A percentile compares a stretch with the other conserved stretches of the same genome.
These are phyloP conservation scores for Neoniphon sammara DNA, from an alignment of 2,797 vertebrate genomes.

Conservation along the genomic window DNA sequence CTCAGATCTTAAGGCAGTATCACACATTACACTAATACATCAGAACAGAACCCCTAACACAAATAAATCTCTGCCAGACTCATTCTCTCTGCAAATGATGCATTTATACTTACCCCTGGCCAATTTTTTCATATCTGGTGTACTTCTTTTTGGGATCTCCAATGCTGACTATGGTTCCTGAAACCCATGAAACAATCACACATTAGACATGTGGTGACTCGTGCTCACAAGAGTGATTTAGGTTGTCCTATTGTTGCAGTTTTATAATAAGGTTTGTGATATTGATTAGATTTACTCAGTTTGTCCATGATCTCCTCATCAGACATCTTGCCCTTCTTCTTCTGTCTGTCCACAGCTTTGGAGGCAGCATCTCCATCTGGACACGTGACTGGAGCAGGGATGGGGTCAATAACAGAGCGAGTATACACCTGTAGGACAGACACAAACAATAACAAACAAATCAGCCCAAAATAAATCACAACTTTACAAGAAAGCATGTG, in stretches of 20 bases:
- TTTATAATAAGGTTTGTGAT: neutral
- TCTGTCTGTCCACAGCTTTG: constrained; percentile 90
- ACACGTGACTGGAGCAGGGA: constrained; percentile 88
- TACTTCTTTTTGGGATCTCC: constrained; percentile 99
- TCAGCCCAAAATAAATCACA: neutral
- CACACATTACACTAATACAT: neutral
- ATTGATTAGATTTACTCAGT: constrained; percentile 85
- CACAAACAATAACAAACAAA: constrained; percentile 8
- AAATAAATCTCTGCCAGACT: neutral
- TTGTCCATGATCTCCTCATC: constrained; percentile 99
- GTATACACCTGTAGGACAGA: constrained; percentile 88
- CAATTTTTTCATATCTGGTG: constrained; percentile 98
- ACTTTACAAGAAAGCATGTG: neutral
- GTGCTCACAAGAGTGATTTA: neutral
- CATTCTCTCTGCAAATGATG: neutral
- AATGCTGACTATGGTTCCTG: constrained; percentile 98
- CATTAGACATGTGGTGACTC: neutral
- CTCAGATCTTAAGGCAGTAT: neutral
- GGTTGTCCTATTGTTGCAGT: neutral
- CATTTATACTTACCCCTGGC: constrained; percentile 90
- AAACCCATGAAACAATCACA: constrained; percentile 25
- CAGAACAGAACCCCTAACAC: neutral
- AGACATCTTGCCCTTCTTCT: constrained; percentile 97
- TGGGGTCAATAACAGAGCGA: constrained; percentile 94
- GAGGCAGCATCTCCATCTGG: constrained; percentile 84